A percentile compares a stretch with the other conserved stretches of the same genome.
Evolutionary conservation across 2,888 invertebrate species (phyloP).

Genomic region (Drosophila kokeensis): DNA sequence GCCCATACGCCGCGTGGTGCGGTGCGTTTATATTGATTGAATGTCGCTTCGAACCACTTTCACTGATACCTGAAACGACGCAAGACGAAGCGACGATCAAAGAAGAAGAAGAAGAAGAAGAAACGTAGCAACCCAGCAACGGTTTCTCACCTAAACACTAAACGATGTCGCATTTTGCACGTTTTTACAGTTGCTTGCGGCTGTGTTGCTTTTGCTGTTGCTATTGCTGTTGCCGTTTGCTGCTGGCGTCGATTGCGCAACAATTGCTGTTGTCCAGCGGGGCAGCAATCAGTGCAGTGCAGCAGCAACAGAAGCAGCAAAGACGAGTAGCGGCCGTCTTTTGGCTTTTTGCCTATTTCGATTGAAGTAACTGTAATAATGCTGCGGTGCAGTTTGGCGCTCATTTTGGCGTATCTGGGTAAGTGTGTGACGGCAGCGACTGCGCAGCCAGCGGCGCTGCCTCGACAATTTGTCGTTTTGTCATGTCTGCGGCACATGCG

Average conservation of each 20-base stretch:
- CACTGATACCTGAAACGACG: conserved; percentile 67
- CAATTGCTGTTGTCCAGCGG: conserved; percentile 35
- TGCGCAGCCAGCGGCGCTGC: conserved; percentile 29
- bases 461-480: conserved; percentile 57
- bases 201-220: background rate
- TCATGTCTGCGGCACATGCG: conserved; percentile 66
- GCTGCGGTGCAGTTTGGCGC: conserved; percentile 42
- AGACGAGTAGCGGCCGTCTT: conserved; percentile 29
- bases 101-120: background rate
- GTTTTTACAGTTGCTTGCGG: conserved; percentile 40
- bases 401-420: conserved; percentile 67
- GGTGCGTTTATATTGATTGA: conserved; percentile 29
- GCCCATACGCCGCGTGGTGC: conserved; percentile 71
- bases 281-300: conserved; percentile 38
- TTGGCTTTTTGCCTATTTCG: conserved; percentile 18
- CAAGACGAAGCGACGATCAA: background rate
- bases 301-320: conserved; percentile 13
- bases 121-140: conserved; percentile 4
- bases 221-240: conserved; percentile 12
- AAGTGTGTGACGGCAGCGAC: conserved; percentile 71
- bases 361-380: conserved; percentile 61
- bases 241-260: conserved; percentile 59
- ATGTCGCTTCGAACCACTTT: conserved; percentile 58
- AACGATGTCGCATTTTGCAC: conserved; percentile 56
- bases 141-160: conserved; percentile 62